Evolutionary conservation across 1,140 invertebrate genomes (phyloP).

Genomic region (Drosophila simulans): DNA sequence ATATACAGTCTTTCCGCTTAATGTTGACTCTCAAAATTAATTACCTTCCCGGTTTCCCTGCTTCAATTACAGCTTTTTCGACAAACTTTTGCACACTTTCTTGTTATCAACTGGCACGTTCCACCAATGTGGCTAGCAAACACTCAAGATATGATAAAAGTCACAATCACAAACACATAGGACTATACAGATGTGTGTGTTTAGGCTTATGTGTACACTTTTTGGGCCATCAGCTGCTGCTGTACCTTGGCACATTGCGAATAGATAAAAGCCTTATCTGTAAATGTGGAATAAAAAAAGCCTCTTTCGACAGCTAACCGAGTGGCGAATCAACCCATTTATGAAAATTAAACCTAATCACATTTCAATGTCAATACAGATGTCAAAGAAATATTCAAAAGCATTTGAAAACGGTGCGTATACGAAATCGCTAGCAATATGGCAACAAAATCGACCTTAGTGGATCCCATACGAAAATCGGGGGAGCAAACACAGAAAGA

Average conservation of each 20-base stretch:
- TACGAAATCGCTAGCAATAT: neutral
- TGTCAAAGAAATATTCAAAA: constrained; percentile 32
- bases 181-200: constrained; percentile 1
- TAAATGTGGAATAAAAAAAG: constrained; percentile 1
- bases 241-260: constrained; percentile 35
- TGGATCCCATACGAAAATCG: constrained; percentile 25
- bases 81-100: constrained; percentile 38
- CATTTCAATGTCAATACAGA: constrained; percentile 68
- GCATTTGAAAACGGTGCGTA: too few relatives aligned
- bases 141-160: constrained; percentile 62
- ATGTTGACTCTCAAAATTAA: neutral
- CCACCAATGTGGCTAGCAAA: constrained; percentile 44
- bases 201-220: constrained; percentile 15
- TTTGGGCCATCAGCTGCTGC: constrained; percentile 52
- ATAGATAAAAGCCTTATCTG: constrained; percentile 34
- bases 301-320: constrained; percentile 21
- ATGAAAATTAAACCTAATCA: constrained; percentile 53
- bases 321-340: constrained; percentile 52
- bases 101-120: constrained; percentile 55
- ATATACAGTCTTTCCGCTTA: neutral
- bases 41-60: neutral
- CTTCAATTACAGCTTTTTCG: constrained; percentile 28
- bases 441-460: constrained; percentile 33
- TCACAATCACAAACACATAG: constrained; percentile 4
- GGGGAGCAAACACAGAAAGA: constrained; percentile 20